phyloP scores from a whole-genome alignment of 2,888 invertebrate species.

The Mactromeris polynyma region DNA sequence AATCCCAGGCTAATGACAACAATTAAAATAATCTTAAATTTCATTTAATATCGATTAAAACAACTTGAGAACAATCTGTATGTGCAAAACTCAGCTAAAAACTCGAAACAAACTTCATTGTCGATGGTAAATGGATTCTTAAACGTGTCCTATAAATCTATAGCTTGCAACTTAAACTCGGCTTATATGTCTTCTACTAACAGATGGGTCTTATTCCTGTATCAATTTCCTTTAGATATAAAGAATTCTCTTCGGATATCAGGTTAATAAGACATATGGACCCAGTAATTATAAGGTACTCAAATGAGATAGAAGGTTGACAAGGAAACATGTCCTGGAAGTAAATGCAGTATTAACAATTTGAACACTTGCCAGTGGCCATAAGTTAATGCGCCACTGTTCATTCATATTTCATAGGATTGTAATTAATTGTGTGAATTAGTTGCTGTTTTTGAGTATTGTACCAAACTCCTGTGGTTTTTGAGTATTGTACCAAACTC shows the following conservation, averaged over 20 bases:
- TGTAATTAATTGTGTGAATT: constrained; percentile 20
- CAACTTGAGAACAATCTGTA: no score
- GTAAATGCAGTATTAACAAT: not conserved
- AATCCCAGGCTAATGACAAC: no score
- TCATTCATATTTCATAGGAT: constrained; percentile 34
- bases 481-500: not conserved
- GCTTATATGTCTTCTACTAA: not conserved
- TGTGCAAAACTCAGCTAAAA: no score
- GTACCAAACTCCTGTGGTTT: no score
- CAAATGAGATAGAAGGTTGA: not conserved
- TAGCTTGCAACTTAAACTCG: no score
- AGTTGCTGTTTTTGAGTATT: not conserved
- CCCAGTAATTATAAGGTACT: not conserved
- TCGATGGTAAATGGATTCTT: no score
- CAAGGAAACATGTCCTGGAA: not conserved
- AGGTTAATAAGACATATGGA: not conserved
- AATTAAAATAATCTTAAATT: no score
- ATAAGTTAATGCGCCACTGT: not conserved
- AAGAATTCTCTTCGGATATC: not conserved
- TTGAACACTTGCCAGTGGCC: constrained; percentile 10
- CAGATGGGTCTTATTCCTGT: not conserved
- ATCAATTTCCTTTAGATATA: not conserved
- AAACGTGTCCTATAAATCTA: no score
- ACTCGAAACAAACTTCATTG: no score
- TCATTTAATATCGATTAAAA: no score